Evolutionary conservation across 2,113 vertebrate genomes (phyloP), one percentile per base, ranked within the genome.

Genomic region (Neofelis nebulosa): DNA sequence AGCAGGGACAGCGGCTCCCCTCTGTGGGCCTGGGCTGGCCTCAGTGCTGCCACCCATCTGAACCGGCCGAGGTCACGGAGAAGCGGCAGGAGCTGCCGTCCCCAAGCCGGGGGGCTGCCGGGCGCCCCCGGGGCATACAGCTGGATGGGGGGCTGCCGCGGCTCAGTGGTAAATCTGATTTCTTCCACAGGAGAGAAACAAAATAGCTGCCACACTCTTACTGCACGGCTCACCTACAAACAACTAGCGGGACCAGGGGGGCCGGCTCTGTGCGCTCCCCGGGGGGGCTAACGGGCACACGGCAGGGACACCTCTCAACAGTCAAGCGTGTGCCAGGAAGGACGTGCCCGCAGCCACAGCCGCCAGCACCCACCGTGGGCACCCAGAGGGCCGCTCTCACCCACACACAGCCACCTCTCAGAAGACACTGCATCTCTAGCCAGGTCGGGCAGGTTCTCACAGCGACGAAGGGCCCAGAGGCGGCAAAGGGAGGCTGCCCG

Each of bases 51-150:
- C 5, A 5, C 4, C 45, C 1, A 0, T 18, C 89, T 1, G 6
- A 50, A 0, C 2, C 1, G 1, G 52, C 55, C 12, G 9, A 3
- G 31, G 88, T 31, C 5, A 0, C 0, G 13, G 50, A 4, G 29
- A 15, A 1, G 41, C 0, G 6, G 41, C 41, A 50, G 38, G n/a
- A 52, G 0, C 1, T 0, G 11, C 15, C 14, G 38, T 45, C 73
- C 73, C 73, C 73, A 29, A 29, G 41, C 73, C 0, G 3, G 38
- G 12, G 12, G 13, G 13, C 25, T 14, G 7, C 73, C 2, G 41
- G 16, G 73, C 7, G 0, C 41, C 73, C 14, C 3, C 7, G 0
- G 38, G 38, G 4, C 7, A 15, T 7, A 7, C 4, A 0, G 2
- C 73, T 15, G 7, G 13, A 13, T 1, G 36, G 10, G 23, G 8